Percentiles rank a stretch among this genome's conserved stretches.
These are phyloP conservation scores for Drosophila persimilis DNA, from an alignment of 1,140 invertebrate species.

Conservation along the genomic window DNA sequence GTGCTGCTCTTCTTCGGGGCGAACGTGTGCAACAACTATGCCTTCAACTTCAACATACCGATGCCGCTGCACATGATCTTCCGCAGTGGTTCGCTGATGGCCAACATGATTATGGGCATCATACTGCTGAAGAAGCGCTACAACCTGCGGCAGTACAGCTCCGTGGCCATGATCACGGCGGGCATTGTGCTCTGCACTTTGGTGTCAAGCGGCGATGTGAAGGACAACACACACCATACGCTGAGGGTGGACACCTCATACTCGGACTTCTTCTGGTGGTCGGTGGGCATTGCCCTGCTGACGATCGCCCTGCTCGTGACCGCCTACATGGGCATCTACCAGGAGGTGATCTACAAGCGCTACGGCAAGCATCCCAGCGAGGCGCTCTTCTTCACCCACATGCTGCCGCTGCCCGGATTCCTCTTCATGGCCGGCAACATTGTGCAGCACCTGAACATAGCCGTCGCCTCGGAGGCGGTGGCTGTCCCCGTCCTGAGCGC, in stretches of 20 bases:
- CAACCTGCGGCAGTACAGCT: constrained; percentile 93
- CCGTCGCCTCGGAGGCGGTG: constrained; percentile 59
- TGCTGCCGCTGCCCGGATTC: constrained; percentile 73
- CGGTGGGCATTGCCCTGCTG: constrained; percentile 92
- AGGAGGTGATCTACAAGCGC: constrained; percentile 93
- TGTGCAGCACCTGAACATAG: constrained; percentile 87
- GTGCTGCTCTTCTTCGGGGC: constrained; percentile 96
- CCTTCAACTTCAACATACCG: constrained; percentile 97
- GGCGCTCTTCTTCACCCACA: constrained; percentile 94
- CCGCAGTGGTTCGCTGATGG: constrained; percentile 96
- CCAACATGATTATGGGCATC: constrained; percentile 98
- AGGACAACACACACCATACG: constrained; percentile 83
- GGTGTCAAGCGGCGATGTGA: constrained; percentile 87
- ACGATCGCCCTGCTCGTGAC: constrained; percentile 96
- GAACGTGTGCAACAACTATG: constrained; percentile 98
- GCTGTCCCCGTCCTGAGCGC: constrained; percentile 81
- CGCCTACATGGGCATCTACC: constrained; percentile 97
- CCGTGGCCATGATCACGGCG: constrained; percentile 95
- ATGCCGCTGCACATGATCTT: constrained; percentile 99
- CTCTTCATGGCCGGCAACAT: constrained; percentile 88
- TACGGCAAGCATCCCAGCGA: constrained; percentile 97
- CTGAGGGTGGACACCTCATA: constrained; percentile 80
- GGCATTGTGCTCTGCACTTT: constrained; percentile 97
- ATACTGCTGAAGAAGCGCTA: constrained; percentile 95
- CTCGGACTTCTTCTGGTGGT: constrained; percentile 90